Evolutionary conservation across 2,888 invertebrate genomes (phyloP).

Genomic region (Drosophila meridiana): DNA sequence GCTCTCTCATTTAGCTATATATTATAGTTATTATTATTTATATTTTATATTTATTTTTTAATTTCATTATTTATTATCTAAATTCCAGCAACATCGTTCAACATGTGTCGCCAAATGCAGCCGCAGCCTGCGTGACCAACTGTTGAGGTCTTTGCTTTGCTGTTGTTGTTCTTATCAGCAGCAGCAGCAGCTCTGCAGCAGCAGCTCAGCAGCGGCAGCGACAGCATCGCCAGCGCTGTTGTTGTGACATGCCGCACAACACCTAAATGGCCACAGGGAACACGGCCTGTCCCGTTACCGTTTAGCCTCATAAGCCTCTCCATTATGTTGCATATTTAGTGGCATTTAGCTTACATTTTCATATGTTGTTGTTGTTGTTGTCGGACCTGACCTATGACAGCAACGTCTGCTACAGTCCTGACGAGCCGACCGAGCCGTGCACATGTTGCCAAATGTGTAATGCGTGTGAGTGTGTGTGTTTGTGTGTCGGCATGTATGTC

Average conservation of each 20-base stretch:
- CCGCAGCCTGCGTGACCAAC: constrained; percentile 45
- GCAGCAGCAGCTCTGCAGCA: constrained; percentile 5
- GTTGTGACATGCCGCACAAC: constrained; percentile 70
- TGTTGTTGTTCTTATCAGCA: constrained; percentile 30
- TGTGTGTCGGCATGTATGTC: constrained; percentile 1
- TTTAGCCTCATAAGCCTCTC: constrained; percentile 32
- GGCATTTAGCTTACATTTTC: constrained; percentile 60
- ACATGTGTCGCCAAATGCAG: constrained; percentile 50
- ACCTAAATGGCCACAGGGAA: constrained; percentile 27
- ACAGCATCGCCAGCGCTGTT: constrained; percentile 22
- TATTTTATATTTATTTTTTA: not conserved
- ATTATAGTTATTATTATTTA: too few relatives aligned
- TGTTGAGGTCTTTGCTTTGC: constrained; percentile 44
- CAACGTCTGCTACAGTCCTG: constrained; percentile 17
- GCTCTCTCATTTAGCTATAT: too few relatives aligned
- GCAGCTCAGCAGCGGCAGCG: constrained; percentile 7
- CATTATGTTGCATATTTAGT: constrained; percentile 73
- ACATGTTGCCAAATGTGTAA: constrained; percentile 68
- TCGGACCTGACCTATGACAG: constrained; percentile 71
- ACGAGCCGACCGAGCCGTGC: constrained; percentile 42
- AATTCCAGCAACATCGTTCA: constrained; percentile 23
- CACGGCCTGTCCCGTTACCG: constrained; percentile 8
- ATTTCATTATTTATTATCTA: not conserved
- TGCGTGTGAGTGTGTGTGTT: not conserved
- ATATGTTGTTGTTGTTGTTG: constrained; percentile 29